Evolutionary conservation across 2,797 vertebrate species (phyloP).

Genomic region (Pangasius sanitwongsei): DNA sequence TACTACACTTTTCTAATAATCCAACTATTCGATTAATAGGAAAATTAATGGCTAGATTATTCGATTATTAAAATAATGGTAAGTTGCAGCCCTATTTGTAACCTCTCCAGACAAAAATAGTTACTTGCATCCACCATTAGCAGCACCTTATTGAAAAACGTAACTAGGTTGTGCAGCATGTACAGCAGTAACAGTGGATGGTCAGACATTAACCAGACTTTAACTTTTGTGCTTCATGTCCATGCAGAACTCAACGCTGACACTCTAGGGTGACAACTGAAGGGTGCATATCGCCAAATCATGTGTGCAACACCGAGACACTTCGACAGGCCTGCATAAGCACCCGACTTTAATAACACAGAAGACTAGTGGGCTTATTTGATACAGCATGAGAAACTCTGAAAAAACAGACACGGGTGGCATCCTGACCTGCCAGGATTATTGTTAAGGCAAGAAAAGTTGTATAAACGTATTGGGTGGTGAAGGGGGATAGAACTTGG

Average conservation of each 20-base stretch:
- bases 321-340: not conserved
- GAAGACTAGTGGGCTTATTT: not conserved
- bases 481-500: not conserved
- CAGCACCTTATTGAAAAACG: too few species aligned
- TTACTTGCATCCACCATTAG: too few species aligned
- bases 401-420: not conserved
- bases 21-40: not conserved
- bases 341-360: not conserved
- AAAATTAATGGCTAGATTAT: too few species aligned
- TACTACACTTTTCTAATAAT: not conserved
- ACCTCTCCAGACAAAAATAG: too few species aligned
- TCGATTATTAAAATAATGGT: too few species aligned
- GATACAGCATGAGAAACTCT: not conserved
- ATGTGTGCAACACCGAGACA: not conserved
- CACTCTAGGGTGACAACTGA: too few species aligned
- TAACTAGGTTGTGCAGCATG: too few species aligned
- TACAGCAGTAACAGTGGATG: not conserved
- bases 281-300: too few species aligned
- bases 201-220: not conserved
- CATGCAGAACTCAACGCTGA: not conserved
- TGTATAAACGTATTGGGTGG: not conserved
- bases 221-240: not conserved
- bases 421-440: not conserved
- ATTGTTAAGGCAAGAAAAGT: not conserved
- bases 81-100: too few species aligned